Evolutionary conservation across 1,140 invertebrate genomes (phyloP), one percentile per base, ranked within the genome.

Genomic region (Ceratina japonica): DNA sequence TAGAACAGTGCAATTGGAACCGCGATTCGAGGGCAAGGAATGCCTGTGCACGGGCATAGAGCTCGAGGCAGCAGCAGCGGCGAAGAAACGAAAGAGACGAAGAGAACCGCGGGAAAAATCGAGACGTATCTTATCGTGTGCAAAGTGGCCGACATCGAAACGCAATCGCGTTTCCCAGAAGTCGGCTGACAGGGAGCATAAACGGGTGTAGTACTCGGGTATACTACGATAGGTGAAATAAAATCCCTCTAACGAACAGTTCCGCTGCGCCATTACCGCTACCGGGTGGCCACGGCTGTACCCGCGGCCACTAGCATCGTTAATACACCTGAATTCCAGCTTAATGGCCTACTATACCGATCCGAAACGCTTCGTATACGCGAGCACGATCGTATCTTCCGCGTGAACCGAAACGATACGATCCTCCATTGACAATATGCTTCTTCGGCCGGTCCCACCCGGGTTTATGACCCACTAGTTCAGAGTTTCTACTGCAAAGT

Each of bases 261-360:
- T 73, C 59, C 58, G 52, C 54, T 52, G 52, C 71, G 82, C 84
- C 82, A 87, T 86, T 83, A 82, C 64, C 73, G 78, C 84, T 79
- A 79, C 84, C 79, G 75, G 84, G 80, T 86, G 79, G 72, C 84
- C 78, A 76, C 63, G 69, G 64, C 52, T 62, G 74, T 83, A 77
- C 63, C 72, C 73, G 82, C 72, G 51, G 59, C 62, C 54, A 37
- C 63, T 24, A 37, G 65, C 79, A 74, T 86, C 84, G 84, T 86
- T 86, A 81, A 86, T 86, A 86, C 81, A 86, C 78, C 81, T 86
- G 84, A 86, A 86, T 86, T 86, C 85, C 85, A 86, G 56, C 81
- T 86, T 86, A 86, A 86, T 86, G 85, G 85, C 75, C 75, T 74
- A 79, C 58, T 56, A 56, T n/a, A 56, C 54, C 16, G 58, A 27